phyloP scores from a whole-genome alignment of 1,140 invertebrate genomes.

The Philotrypesis tridentata region DNA sequence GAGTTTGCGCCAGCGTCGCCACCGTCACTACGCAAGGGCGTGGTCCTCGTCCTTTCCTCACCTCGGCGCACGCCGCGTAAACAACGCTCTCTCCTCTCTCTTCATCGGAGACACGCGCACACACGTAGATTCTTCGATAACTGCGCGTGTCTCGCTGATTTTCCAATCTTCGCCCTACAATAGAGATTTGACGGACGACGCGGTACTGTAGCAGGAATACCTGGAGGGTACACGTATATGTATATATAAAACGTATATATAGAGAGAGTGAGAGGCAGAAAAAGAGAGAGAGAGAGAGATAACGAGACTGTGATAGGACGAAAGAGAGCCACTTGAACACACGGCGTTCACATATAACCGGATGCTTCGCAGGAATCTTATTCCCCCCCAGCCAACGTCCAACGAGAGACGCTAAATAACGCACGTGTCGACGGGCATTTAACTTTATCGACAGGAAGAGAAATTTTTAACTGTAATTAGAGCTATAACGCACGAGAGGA shows the following conservation, averaged over 20 bases:
- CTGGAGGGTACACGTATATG: too few species aligned
- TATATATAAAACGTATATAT: not conserved
- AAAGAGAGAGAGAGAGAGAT: constrained; percentile 49
- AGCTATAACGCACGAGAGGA: not conserved
- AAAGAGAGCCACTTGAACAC: too few species aligned
- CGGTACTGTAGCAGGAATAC: too few species aligned
- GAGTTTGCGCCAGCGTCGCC: constrained; percentile 20
- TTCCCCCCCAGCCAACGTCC: not conserved
- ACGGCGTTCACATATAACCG: not conserved
- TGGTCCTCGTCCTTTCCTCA: constrained; percentile 44
- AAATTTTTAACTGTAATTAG: not conserved
- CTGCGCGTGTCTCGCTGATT: not conserved
- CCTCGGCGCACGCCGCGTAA: not conserved
- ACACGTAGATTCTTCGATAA: too few species aligned
- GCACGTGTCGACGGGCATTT: too few species aligned
- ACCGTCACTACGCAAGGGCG: constrained; percentile 17
- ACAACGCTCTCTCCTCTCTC: not conserved
- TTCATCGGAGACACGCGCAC: too few species aligned
- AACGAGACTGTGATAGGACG: constrained; percentile 45
- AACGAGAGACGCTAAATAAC: constrained; percentile 28
- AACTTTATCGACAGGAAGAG: not conserved
- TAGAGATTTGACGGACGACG: too few species aligned
- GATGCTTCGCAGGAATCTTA: constrained; percentile 8
- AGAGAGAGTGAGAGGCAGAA: constrained; percentile 46
- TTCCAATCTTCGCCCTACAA: too few species aligned